Evolutionary conservation across 2,888 invertebrate genomes (phyloP), one percentile per base, ranked within the genome.

Genomic region (Eudemis profundana): DNA sequence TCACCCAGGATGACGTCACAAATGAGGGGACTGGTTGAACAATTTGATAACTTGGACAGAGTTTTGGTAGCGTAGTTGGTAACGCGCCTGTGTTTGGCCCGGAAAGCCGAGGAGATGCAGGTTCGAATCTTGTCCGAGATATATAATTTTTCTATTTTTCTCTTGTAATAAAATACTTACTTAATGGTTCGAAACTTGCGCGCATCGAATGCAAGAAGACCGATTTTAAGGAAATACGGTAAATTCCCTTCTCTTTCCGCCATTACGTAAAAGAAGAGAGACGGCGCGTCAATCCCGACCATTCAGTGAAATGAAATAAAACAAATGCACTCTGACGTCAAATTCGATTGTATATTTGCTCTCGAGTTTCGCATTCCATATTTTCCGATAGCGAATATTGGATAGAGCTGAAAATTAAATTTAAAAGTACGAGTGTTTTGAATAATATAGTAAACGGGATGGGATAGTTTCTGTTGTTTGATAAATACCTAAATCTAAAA

Each of bases 311-410:
- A 60, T 60, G 59, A 60, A 59, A 65, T 65, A 53, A 65, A 65
- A 65, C 60, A 65, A 65, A 65, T 65, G 59, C 65, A 51, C 46
- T 53, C 53, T 33, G 65, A 60, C 65, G 27, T 65, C 59, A 60
- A 60, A 60, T 60, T 40, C 65, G 59, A 65, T 65, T 65, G 65
- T 65, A 51, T 65, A 59, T 65, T 51, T 46, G 59, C 51, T 27
- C 60, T 65, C 60, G 53, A 65, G 40, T 65, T 65, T 38, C 46
- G 65, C 7, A 60, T 65, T 53, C 59, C 29, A 60, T 65, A 60
- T 65, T 60, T 65, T 29, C 59, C 29, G 46, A 60, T 60, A 27
- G 46, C 60, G 65, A 59, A 59, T 53, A 65, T 65, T 60, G 53
- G 60, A 65, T 64, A n/a, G 15, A 57, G 57, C 57, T 27, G 46